Base-by-base conservation (phyloP, 2,888 invertebrate genomes). In the Dryobotodes eremita region DNA sequence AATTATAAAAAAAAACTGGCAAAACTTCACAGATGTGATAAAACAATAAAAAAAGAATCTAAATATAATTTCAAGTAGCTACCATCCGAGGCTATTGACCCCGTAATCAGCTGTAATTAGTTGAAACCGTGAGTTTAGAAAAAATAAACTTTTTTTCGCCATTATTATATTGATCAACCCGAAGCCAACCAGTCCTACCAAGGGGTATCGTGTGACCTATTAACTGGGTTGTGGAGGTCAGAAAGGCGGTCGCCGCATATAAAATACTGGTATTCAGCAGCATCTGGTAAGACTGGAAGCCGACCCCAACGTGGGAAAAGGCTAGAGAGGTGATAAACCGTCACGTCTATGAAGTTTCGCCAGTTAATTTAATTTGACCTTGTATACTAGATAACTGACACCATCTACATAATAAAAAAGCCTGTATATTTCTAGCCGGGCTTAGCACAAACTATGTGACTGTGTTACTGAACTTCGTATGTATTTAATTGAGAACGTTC, bases 371-470 rank as follows among this genome's bases (percentile, higher is more conserved):
- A 31, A 42, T 77, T 20, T 26, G 20, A 78, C 78, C 17, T 77
- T 17, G 15, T n/a, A 11, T 20, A 64, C n/a, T 15, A 42, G 8
- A 69, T 26, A 61, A 11, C 6, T 23, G 11, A 42, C 42, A 50
- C 20, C 17, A 50, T 26, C 13, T 57, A 42, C 1, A 26, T 13
- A 64, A 3, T 59, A 66, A 48, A 66, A 48, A 46, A 70, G 48
- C 42, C 75, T 26, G 17, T 71, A 87, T 80, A 85, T 89, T 81
- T 76, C 62, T 83, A 77, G 86, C 73, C 85, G 86, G 88, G 86
- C 84, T 65, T 79, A 82, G 83, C 82, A 87, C 77, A 79, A 87
- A 85, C 77, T 78, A 90, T 77, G 87, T 91, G n/a, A n/a, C n/a
- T n/a, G n/a, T n/a, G n/a, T n/a, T n/a, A n/a, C n/a, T n/a, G n/a